phyloP scores from a whole-genome alignment of 2,113 vertebrate species.

The Lepus europaeus region DNA sequence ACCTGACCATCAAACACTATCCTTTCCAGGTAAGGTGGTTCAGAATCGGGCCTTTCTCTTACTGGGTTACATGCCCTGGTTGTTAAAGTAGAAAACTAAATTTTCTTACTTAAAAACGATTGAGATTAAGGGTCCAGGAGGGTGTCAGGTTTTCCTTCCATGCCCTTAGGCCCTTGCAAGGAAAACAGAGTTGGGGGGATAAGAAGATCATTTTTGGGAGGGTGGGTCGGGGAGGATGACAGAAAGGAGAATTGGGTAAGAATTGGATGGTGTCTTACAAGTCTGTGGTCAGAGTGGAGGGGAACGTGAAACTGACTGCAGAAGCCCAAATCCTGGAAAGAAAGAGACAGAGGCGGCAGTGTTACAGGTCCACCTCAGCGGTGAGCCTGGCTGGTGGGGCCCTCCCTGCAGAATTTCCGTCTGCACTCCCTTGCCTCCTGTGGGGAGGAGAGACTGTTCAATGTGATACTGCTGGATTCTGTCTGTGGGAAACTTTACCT shows the following conservation, averaged over 20 bases:
- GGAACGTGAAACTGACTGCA: neutral
- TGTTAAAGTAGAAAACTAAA: neutral
- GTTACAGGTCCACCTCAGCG: too few species aligned
- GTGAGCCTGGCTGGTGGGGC: neutral
- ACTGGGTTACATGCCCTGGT: neutral
- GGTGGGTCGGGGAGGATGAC: neutral
- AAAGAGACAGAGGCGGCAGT: neutral
- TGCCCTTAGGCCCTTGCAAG: neutral
- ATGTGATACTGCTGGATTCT: neutral
- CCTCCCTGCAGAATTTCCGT: neutral
- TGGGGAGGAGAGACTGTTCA: neutral
- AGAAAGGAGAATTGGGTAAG: neutral
- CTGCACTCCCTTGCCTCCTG: neutral
- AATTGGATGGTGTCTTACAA: neutral
- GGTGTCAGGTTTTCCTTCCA: neutral
- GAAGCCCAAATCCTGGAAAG: neutral
- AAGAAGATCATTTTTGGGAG: neutral
- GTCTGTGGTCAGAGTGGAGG: neutral
- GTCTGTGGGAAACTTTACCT: neutral
- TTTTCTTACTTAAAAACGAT: slow-evolving; percentile 7
- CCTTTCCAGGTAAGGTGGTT: slow-evolving; percentile 94
- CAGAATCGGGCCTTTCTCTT: too few species aligned
- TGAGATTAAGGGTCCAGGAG: neutral
- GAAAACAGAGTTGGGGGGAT: neutral
- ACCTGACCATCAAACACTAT: slow-evolving; percentile 96